A percentile compares a stretch with the other conserved stretches of the same genome.
These are phyloP conservation scores for Rhinogobius similis DNA, from an alignment of 2,113 vertebrate genomes.

Conservation along the genomic window DNA sequence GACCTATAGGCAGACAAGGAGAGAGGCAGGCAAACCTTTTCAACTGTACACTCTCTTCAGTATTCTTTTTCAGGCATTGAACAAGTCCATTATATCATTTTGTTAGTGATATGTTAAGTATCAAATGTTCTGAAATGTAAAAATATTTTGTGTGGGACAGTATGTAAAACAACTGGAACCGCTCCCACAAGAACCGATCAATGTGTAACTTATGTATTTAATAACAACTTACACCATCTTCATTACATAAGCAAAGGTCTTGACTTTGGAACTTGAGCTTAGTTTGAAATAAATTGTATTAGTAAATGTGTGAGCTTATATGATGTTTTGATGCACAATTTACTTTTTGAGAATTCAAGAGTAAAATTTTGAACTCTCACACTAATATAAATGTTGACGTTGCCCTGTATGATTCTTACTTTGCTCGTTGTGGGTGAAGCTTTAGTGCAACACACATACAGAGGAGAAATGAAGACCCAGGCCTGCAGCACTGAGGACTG, in stretches of 20 bases:
- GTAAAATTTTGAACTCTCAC: background rate
- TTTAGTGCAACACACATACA: conserved; percentile 58
- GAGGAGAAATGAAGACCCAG: conserved; percentile 8
- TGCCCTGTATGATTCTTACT: background rate
- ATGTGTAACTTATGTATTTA: background rate
- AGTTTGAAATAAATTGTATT: background rate
- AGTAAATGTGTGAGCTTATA: background rate
- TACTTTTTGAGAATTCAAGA: background rate
- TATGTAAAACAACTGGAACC: background rate
- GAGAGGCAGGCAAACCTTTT: conserved; percentile 53
- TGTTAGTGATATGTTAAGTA: conserved; percentile 11
- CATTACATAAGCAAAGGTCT: background rate
- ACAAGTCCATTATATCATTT: conserved; percentile 32
- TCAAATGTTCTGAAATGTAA: conserved; percentile 12
- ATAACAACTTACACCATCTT: background rate
- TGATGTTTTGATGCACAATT: background rate
- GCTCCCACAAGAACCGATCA: background rate
- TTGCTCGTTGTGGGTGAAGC: conserved; percentile 15
- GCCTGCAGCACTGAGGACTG: conserved; percentile 38
- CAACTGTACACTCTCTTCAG: conserved; percentile 51
- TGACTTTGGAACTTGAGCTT: background rate
- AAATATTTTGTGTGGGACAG: background rate
- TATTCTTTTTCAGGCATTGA: conserved; percentile 13
- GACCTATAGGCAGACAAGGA: conserved; percentile 36
- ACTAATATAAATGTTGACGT: background rate